Percentiles rank a stretch among this genome's conserved stretches.
Evolutionary conservation across 2,888 invertebrate genomes (phyloP).

Genomic region (Drosophila hamatofila): DNA sequence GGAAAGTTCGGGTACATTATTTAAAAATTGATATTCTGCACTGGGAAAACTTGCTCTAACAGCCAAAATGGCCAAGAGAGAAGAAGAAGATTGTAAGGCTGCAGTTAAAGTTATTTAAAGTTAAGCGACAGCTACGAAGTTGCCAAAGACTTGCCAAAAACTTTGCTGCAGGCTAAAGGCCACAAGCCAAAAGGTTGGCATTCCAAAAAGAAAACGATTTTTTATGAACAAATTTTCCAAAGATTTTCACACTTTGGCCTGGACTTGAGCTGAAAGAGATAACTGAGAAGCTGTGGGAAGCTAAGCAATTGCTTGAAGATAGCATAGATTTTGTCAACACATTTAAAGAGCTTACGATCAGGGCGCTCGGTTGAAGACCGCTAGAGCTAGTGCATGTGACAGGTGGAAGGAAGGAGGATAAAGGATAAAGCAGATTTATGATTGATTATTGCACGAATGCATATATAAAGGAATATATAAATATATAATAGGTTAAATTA

Average conservation of each 20-base stretch:
- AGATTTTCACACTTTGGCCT: slow-evolving; percentile 12
- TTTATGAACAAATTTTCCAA: not conserved
- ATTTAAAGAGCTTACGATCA: not conserved
- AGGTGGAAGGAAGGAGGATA: too few species aligned
- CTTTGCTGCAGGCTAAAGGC: slow-evolving; percentile 10
- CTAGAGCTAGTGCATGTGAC: not conserved
- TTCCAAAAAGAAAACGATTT: not conserved
- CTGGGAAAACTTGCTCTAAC: slow-evolving; percentile 6
- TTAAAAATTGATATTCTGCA: not conserved
- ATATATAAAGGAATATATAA: too few species aligned
- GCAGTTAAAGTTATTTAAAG: slow-evolving; percentile 1
- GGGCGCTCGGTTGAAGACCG: too few species aligned
- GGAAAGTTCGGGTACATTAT: slow-evolving; percentile 20
- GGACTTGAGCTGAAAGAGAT: not conserved
- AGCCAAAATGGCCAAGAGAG: not conserved
- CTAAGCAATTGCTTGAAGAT: not conserved
- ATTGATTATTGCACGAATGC: too few species aligned
- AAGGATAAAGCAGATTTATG: not conserved
- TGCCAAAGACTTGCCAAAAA: slow-evolving; percentile 1
- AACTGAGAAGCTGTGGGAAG: not conserved
- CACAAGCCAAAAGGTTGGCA: not conserved
- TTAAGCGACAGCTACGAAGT: not conserved
- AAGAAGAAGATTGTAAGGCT: not conserved
- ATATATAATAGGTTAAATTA: too few species aligned
- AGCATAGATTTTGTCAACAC: not conserved